Evolutionary conservation across 2,888 invertebrate species (phyloP).

Genomic region (Alloplasta piceator): DNA sequence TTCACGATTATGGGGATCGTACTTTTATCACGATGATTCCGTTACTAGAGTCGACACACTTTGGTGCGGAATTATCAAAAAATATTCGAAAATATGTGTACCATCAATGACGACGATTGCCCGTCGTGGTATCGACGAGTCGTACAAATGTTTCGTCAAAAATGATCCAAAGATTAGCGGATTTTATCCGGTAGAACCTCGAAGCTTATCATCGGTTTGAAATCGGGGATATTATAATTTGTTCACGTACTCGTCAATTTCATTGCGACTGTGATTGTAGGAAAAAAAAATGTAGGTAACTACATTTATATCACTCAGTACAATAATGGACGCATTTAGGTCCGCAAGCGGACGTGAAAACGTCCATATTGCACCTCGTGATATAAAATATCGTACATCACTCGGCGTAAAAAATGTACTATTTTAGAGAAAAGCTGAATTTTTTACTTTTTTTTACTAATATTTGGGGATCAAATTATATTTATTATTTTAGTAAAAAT

Average conservation of each 20-base stretch:
- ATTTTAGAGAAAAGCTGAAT: no score
- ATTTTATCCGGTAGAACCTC: conserved; percentile 81
- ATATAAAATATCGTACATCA: no score
- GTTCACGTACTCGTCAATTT: not conserved
- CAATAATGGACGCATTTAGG: no score
- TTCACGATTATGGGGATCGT: conserved; percentile 89
- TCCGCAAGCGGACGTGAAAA: no score
- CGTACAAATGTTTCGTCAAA: conserved; percentile 72
- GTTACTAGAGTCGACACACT: conserved; percentile 83
- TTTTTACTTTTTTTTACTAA: no score
- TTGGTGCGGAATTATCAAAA: conserved; percentile 87
- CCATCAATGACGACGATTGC: conserved; percentile 86
- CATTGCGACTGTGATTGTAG: not conserved
- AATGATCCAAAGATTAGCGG: conserved; percentile 74
- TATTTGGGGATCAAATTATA: no score
- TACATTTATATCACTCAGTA: no score
- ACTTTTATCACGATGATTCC: conserved; percentile 84
- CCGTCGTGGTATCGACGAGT: conserved; percentile 83
- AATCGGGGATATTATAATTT: not conserved
- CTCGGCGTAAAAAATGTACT: no score
- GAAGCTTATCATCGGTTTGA: conserved; percentile 65
- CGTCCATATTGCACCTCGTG: no score
- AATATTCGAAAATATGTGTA: conserved; percentile 87
- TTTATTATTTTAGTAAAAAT: no score
- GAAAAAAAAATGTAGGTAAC: not conserved